phyloP scores from a whole-genome alignment of 2,888 invertebrate species.

The Fabriciana adippe region DNA sequence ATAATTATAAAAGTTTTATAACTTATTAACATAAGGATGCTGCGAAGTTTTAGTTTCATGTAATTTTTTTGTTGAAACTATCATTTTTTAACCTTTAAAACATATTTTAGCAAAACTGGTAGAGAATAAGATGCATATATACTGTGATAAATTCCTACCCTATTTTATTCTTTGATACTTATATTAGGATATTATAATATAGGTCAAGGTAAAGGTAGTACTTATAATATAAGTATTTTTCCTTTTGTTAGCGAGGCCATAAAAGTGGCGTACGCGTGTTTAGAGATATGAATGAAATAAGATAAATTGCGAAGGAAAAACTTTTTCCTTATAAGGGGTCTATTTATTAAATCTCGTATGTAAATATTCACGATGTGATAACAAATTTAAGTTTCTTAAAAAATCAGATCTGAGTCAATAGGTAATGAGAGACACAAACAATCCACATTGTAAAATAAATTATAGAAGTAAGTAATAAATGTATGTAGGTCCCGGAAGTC shows the following conservation, averaged over 20 bases:
- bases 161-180: slow-evolving; percentile 12
- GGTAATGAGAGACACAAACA: too few species aligned
- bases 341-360: not conserved
- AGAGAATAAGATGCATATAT: not conserved
- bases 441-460: too few species aligned
- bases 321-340: not conserved
- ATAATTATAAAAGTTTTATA: too few species aligned
- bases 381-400: not conserved
- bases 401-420: too few species aligned
- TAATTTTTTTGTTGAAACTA: too few species aligned
- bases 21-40: too few species aligned
- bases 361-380: not conserved
- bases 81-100: too few species aligned
- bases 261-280: slow-evolving; percentile 23
- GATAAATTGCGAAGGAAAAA: slow-evolving; percentile 13
- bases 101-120: too few species aligned
- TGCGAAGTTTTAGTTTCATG: too few species aligned
- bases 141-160: not conserved
- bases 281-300: slow-evolving; percentile 12
- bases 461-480: too few species aligned
- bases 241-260: slow-evolving; percentile 25
- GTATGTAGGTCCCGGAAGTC: not conserved
- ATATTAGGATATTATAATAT: slow-evolving; percentile 27
- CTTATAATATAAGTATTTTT: slow-evolving; percentile 17
- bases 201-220: slow-evolving; percentile 27